A percentile compares a stretch with the other conserved stretches of the same genome.
Evolutionary conservation across 2,888 invertebrate species (phyloP).

Genomic region (Endomychus coccineus): DNA sequence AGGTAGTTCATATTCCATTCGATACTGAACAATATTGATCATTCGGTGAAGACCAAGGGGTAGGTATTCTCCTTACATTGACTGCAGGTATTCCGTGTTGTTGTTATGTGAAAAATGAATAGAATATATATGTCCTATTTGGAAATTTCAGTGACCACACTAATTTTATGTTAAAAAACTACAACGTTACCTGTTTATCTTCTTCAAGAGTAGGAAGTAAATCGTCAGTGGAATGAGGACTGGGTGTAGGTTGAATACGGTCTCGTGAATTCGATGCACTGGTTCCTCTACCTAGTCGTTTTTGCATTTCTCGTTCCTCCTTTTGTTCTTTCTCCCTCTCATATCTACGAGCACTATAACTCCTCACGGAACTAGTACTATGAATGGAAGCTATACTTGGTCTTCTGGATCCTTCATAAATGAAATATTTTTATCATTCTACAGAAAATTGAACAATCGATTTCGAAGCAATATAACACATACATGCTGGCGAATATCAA

Average conservation of each 20-base stretch:
- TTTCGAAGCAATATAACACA: too few species aligned
- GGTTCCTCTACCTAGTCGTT: constrained; percentile 47
- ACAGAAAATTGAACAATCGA: too few species aligned
- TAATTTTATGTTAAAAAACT: too few species aligned
- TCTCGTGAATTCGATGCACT: constrained; percentile 49
- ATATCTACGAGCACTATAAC: constrained; percentile 72
- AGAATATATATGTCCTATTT: too few species aligned
- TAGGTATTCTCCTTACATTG: too few species aligned
- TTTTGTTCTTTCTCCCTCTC: constrained; percentile 77
- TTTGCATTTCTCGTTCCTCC: constrained; percentile 72
- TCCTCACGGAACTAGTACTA: constrained; percentile 75
- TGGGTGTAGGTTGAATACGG: constrained; percentile 61
- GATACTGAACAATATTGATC: too few species aligned
- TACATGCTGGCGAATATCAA: constrained; percentile 4
- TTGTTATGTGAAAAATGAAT: too few species aligned
- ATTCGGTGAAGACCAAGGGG: too few species aligned
- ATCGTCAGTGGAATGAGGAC: constrained; percentile 78
- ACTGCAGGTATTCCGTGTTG: too few species aligned
- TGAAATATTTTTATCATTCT: constrained; percentile 2
- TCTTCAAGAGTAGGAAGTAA: constrained; percentile 73
- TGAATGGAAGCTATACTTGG: constrained; percentile 82
- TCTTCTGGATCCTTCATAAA: constrained; percentile 66
- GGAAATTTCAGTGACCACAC: too few species aligned
- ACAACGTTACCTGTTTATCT: constrained; percentile 59
- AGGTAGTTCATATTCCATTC: too few species aligned